Base-by-base conservation (phyloP, 2,113 vertebrate species). In the Motacilla alba region DNA sequence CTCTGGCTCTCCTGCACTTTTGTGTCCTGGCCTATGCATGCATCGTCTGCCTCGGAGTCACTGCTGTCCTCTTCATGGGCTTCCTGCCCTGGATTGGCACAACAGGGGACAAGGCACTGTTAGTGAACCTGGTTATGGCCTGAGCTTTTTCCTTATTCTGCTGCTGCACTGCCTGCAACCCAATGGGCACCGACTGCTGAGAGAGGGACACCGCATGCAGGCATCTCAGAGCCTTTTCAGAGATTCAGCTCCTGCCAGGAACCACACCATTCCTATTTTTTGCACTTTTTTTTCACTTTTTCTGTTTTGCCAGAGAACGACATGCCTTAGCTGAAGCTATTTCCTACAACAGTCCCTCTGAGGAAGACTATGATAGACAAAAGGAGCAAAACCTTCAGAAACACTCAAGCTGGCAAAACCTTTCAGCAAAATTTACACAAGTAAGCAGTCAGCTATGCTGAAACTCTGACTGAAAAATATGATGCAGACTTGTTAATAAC, bases 11-110 rank as follows among this genome's bases (percentile, higher is more conserved):
- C 95, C 6, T 95, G 97, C 1, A 91, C 95, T 93, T 98, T 98
- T 7, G 97, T 69, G 6, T 99, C 99, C 77, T 98, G 99, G 90
- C 92, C 96, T 67, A 97, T 4, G 69, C 98, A 98, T 4, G 98
- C 96, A 78, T 99, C 99, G 1, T 99, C 99, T 10, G 97, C 98
- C 9, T 99, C 99, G 0, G 99, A 99, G 86, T 99, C 99, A 8
- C 99, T 99, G 98, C 99, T 99, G 94, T 99, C 99, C 23, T 99
- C 99, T 0, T 99, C 99, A 1, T 98, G 98, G 73, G 97, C 98
- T 96, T 99, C 99, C 95, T 98, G 77, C 95, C 99, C 95, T 99
- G 98, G 87, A 98, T 50, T 30, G 28, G 89, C 22, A 59, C 52
- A 95, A 69, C 1, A 64, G 55, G 70, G 47, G 35, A 83, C 69